These are phyloP conservation scores for Antechinus flavipes DNA, from an alignment of 2,113 vertebrate genomes.

Conservation along the genomic window DNA sequence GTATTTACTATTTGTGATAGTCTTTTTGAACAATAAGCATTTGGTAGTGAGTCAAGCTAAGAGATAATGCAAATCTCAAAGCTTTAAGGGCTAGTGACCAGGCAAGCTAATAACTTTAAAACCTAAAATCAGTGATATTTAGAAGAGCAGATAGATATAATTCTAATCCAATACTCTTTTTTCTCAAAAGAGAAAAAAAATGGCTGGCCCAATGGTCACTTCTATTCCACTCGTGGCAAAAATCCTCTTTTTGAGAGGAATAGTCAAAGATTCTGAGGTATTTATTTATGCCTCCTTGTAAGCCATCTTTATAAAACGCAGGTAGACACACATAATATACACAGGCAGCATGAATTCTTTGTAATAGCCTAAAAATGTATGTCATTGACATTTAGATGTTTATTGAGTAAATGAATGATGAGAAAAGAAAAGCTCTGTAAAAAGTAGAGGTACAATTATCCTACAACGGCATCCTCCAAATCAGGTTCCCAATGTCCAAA, in stretches of 20 bases:
- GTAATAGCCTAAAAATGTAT: background rate
- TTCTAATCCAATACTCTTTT: background rate
- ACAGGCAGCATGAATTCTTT: background rate
- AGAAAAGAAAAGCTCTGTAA: constrained; percentile 9
- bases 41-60: background rate
- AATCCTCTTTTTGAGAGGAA: background rate
- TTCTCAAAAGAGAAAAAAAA: background rate
- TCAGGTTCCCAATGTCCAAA: background rate
- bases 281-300: background rate
- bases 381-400: background rate
- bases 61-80: background rate
- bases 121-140: background rate
- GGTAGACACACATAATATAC: background rate
- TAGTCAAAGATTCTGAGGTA: background rate
- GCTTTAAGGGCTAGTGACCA: background rate
- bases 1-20: background rate
- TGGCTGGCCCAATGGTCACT: background rate
- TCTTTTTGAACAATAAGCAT: background rate
- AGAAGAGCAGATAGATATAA: background rate
- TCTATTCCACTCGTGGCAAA: background rate
- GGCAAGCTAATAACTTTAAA: too few relatives aligned
- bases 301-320: background rate
- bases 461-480: background rate
- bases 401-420: background rate
- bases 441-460: background rate